Base-by-base conservation (phyloP, 1,140 invertebrate species). In the Pogonomyrmex californicus region DNA sequence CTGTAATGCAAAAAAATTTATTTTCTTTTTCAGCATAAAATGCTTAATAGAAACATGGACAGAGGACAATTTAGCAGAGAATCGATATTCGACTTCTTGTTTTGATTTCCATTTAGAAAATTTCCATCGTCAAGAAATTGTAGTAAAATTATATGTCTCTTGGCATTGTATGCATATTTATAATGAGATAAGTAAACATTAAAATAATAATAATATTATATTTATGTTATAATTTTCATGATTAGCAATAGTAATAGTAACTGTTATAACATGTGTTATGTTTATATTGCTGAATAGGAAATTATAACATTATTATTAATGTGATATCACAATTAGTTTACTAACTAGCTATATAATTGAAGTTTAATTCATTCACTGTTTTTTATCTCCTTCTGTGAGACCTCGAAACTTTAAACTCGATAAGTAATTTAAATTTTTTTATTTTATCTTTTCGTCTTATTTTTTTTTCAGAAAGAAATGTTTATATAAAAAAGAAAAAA, bases 381-480 rank as follows among this genome's bases (percentile, higher is more conserved):
- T 63, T 66, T 66, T 63, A 44, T 23, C 0, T 17, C 30, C 1
- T 56, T 36, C 17, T 36, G 33, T 6, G 49, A 36, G 1, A 38
- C 17, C 6, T 54, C 14, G 17, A 33, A 17, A 51, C 38, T 56
- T 73, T 54, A 73, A 54, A 73, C 49, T 73, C 17, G 9, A 38
- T 1, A 73, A 73, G 49, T 56, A 73, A 73, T 56, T 73, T 56
- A 54, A 38, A 73, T 36, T 56, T 49, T 4, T 2, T 54, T 7
- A 10, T 36, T 30, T 36, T 17, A 36, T 73, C 9, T 1, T 33
- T 6, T 73, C 9, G 0, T 33, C 14, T 51, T 36, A 63, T 0
- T 54, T 3, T 73, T 73, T 54, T 36, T 51, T 17, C 10, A 38
- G 7, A 4, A 36, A 51, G 36, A 73, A 65, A 65, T 17, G 1